phyloP scores from a whole-genome alignment of 1,140 invertebrate species.

The Cylas formicarius region DNA sequence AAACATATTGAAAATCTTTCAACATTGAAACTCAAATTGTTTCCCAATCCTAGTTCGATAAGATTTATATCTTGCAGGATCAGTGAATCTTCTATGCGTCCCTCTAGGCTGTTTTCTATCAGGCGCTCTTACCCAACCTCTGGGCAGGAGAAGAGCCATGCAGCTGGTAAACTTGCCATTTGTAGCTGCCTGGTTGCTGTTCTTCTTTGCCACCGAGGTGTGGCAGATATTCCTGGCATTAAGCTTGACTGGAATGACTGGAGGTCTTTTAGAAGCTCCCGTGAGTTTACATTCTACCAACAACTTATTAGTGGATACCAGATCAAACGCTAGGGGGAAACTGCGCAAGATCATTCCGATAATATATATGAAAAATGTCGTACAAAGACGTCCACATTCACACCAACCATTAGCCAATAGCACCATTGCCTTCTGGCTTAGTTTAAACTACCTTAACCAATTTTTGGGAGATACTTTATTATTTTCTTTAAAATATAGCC shows the following conservation, averaged over 20 bases:
- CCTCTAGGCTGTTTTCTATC: slow-evolving; percentile 67
- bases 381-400: too few species aligned
- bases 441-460: too few species aligned
- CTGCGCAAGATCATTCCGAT: too few species aligned
- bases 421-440: too few species aligned
- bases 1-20: neutral
- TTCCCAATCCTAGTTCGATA: neutral
- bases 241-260: slow-evolving; percentile 60
- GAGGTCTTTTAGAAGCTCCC: slow-evolving; percentile 69
- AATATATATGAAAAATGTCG: too few species aligned
- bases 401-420: too few species aligned
- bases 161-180: slow-evolving; percentile 66
- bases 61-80: slow-evolving; percentile 48
- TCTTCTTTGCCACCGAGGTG: slow-evolving; percentile 53
- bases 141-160: slow-evolving; percentile 65
- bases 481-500: too few species aligned
- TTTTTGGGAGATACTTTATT: too few species aligned
- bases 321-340: too few species aligned
- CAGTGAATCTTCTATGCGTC: slow-evolving; percentile 68
- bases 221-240: slow-evolving; percentile 58
- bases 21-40: neutral
- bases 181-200: slow-evolving; percentile 62
- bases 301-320: too few species aligned
- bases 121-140: slow-evolving; percentile 57
- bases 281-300: slow-evolving; percentile 49